phyloP scores from a whole-genome alignment of 1,140 invertebrate species.

The Phthorimaea operculella region DNA sequence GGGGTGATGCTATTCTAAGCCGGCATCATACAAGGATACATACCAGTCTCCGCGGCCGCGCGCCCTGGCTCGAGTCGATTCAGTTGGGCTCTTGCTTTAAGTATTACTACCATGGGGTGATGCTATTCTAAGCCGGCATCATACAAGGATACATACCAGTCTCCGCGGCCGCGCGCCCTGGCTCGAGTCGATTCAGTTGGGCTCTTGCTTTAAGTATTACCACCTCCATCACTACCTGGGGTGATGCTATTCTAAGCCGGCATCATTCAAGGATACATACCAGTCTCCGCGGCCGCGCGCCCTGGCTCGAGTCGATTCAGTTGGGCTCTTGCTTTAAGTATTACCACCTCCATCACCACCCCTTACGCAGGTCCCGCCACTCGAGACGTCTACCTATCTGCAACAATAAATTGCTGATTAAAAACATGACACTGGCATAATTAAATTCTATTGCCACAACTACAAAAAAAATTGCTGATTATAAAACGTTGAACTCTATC shows the following conservation, averaged over 20 bases:
- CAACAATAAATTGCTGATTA: constrained; percentile 13
- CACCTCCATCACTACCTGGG: constrained; percentile 65
- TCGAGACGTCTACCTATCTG: constrained; percentile 37
- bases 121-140: too few relatives aligned
- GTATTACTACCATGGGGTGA: constrained; percentile 62
- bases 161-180: background rate
- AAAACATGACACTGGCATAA: too few relatives aligned
- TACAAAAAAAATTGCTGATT: too few relatives aligned
- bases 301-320: constrained; percentile 51
- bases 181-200: constrained; percentile 58
- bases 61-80: constrained; percentile 44
- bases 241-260: too few relatives aligned
- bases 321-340: constrained; percentile 60
- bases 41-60: background rate
- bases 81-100: constrained; percentile 59
- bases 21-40: too few relatives aligned
- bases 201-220: constrained; percentile 61
- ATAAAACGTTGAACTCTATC: too few relatives aligned
- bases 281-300: background rate
- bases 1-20: too few relatives aligned
- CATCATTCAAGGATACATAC: too few relatives aligned
- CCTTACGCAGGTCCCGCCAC: constrained; percentile 29
- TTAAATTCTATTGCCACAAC: too few relatives aligned
- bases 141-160: background rate
- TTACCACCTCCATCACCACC: constrained; percentile 65